A percentile compares a stretch with the other conserved stretches of the same genome.
These are phyloP conservation scores for Dunckerocampus dactyliophorus DNA, from an alignment of 2,113 vertebrate genomes.

Conservation along the genomic window DNA sequence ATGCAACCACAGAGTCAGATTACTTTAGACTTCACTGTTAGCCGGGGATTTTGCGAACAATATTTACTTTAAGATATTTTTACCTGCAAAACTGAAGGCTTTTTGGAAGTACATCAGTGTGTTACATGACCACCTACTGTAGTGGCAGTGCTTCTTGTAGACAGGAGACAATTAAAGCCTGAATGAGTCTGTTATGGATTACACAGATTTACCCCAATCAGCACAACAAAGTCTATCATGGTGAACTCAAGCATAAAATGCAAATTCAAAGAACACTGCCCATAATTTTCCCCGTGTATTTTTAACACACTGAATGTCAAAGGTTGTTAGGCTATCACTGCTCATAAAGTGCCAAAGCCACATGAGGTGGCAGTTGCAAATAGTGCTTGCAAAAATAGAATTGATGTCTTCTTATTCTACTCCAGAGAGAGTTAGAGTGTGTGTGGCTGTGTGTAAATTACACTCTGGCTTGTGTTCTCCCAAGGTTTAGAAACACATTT, in stretches of 20 bases:
- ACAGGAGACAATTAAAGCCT: too few relatives aligned
- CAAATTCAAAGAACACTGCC: not conserved
- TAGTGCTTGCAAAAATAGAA: slow-evolving; percentile 59
- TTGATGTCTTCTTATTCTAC: slow-evolving; percentile 39
- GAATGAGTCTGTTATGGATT: too few relatives aligned
- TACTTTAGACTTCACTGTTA: too few relatives aligned
- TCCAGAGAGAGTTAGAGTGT: slow-evolving; percentile 24
- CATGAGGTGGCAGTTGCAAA: slow-evolving; percentile 43
- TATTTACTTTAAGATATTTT: not conserved
- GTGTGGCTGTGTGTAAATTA: slow-evolving; percentile 3
- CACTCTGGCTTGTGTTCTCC: not conserved
- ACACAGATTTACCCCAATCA: too few relatives aligned
- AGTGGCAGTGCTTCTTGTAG: not conserved
- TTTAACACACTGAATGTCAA: slow-evolving; percentile 39
- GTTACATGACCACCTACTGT: not conserved
- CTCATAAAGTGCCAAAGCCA: slow-evolving; percentile 37
- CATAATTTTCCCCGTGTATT: slow-evolving; percentile 5
- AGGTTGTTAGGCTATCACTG: slow-evolving; percentile 49
- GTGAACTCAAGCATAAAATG: too few relatives aligned
- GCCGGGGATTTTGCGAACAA: not conserved
- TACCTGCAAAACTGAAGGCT: not conserved
- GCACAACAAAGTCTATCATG: too few relatives aligned
- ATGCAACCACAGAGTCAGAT: not conserved
- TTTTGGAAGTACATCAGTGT: not conserved
- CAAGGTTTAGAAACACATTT: too few relatives aligned